Evolutionary conservation across 2,888 invertebrate genomes (phyloP).

Genomic region (Deilephila porcellus): DNA sequence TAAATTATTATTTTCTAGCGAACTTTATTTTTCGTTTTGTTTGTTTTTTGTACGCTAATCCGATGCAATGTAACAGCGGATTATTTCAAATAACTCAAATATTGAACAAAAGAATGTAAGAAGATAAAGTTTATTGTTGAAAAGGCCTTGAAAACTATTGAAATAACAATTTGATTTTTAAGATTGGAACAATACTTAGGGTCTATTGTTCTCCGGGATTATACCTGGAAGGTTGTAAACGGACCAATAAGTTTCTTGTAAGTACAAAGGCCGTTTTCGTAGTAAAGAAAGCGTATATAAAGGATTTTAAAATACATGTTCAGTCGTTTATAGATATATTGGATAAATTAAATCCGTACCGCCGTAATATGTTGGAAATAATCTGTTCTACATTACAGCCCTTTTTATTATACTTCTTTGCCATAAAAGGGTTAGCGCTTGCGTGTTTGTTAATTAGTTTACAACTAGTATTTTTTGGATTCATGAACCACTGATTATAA

Average conservation of each 20-base stretch:
- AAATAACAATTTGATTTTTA: neutral
- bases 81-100: neutral
- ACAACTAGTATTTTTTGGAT: too few relatives aligned
- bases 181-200: neutral
- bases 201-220: neutral
- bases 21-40: neutral
- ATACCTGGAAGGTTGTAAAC: constrained; percentile 15
- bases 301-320: neutral
- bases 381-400: too few relatives aligned
- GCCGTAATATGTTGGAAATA: too few relatives aligned
- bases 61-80: neutral
- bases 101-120: neutral
- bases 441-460: too few relatives aligned
- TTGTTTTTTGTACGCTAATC: constrained; percentile 1
- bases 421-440: too few relatives aligned
- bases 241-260: constrained; percentile 24
- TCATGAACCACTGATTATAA: too few relatives aligned
- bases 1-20: too few relatives aligned
- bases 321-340: neutral
- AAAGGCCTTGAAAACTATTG: neutral
- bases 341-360: too few relatives aligned
- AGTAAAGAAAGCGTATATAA: neutral
- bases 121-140: constrained; percentile 18
- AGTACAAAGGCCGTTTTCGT: neutral
- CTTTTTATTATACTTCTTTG: too few relatives aligned